Conservation (phyloP, 2,797 vertebrate genomes). For the Neoniphon sammara region DNA sequence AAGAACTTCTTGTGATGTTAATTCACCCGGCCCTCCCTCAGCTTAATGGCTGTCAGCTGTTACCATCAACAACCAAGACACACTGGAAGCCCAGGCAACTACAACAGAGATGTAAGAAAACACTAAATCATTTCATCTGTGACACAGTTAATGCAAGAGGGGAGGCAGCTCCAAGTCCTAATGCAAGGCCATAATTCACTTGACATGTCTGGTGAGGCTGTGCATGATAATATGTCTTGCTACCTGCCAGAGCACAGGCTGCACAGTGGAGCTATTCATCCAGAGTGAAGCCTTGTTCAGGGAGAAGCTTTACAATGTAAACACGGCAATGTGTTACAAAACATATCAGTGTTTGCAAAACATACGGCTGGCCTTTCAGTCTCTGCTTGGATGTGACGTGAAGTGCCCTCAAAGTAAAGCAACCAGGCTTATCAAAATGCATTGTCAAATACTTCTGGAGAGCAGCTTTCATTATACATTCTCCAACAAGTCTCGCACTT, state of each 20-base stretch:
- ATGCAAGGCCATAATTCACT: conserved; percentile 63
- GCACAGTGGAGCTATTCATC: conserved; percentile 78
- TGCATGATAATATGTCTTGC: conserved; percentile 63
- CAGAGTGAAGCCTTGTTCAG: conserved; percentile 63
- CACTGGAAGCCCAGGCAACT: conserved; percentile 44
- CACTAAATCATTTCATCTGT: conserved; percentile 33
- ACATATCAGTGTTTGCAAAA: conserved; percentile 71
- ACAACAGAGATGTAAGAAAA: conserved; percentile 38
- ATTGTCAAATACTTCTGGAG: not conserved
- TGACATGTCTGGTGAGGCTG: conserved; percentile 61
- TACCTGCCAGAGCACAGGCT: conserved; percentile 66
- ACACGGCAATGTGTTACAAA: conserved; percentile 72
- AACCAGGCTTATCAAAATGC: not conserved
- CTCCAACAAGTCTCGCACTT: not conserved
- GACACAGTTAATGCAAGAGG: conserved; percentile 34
- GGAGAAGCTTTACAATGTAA: conserved; percentile 69
- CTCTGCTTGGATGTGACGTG: conserved; percentile 9
- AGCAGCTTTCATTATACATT: not conserved
- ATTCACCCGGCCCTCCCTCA: conserved; percentile 1
- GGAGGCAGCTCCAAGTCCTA: conserved; percentile 34
- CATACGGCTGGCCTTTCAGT: conserved; percentile 26
- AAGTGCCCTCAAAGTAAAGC: conserved; percentile 5
- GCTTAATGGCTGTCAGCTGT: conserved; percentile 20
- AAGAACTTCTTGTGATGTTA: conserved; percentile 8
- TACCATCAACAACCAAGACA: conserved; percentile 45